A percentile compares a stretch with the other conserved stretches of the same genome.
These are phyloP conservation scores for Zapornia atra DNA, from an alignment of 2,113 vertebrate species.

Conservation along the genomic window DNA sequence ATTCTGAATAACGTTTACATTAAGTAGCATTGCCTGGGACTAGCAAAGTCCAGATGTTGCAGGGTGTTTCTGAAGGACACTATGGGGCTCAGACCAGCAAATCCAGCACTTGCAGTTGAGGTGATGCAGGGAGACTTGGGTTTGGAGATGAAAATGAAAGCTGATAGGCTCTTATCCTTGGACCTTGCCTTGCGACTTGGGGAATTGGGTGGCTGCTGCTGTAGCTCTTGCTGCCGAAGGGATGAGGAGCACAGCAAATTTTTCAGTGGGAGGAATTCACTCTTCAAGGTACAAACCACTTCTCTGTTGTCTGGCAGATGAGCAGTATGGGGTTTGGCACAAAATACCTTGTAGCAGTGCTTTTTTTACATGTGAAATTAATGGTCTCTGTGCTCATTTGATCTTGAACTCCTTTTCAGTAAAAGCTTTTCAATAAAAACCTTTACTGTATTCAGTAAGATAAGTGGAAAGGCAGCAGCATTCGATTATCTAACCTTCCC, in stretches of 20 bases:
- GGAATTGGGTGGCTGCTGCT: not conserved
- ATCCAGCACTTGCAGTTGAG: not conserved
- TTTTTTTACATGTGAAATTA: slow-evolving; percentile 20
- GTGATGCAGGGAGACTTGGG: not conserved
- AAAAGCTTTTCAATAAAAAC: slow-evolving; percentile 68
- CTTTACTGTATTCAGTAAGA: slow-evolving; percentile 48
- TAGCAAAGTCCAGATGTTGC: not conserved
- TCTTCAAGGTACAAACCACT: not conserved
- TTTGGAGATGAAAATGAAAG: not conserved
- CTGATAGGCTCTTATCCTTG: not conserved
- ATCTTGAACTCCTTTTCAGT: slow-evolving; percentile 52
- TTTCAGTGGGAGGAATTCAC: not conserved
- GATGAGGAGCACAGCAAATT: not conserved
- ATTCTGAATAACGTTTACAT: not conserved
- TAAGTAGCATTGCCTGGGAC: not conserved
- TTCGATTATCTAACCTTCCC: slow-evolving; percentile 61
- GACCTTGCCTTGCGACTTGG: not conserved
- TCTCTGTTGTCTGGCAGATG: not conserved
- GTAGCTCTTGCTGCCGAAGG: not conserved
- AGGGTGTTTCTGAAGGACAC: not conserved
- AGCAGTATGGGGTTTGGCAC: slow-evolving; percentile 21
- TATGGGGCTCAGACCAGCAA: not conserved
- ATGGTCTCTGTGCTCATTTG: slow-evolving; percentile 10
- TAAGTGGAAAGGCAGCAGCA: slow-evolving; percentile 56
- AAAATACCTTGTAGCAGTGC: not conserved